Conservation (phyloP, 1,140 invertebrate species). For the Drosophila auraria region DNA sequence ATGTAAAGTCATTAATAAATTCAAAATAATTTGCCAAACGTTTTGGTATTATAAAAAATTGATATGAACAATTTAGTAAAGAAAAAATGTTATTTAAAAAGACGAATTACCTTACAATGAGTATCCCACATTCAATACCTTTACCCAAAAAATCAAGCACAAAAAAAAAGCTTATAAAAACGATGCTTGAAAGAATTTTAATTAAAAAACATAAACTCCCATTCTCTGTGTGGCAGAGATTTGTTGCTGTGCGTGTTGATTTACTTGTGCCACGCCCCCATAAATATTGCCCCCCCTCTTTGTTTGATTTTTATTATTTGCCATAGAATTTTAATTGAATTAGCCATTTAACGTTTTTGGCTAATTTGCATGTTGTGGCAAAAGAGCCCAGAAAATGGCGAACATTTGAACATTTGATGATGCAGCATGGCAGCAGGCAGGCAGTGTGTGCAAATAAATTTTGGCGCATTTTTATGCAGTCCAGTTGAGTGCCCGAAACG, state of each 20-base stretch:
- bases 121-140: background rate
- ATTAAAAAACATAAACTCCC: slow-evolving; percentile 81
- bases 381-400: slow-evolving; percentile 4
- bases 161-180: background rate
- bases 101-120: background rate
- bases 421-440: slow-evolving; percentile 13
- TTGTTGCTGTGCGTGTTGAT: slow-evolving; percentile 54
- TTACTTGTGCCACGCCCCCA: slow-evolving; percentile 47
- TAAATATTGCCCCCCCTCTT: background rate
- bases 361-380: slow-evolving; percentile 64
- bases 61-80: too few species aligned
- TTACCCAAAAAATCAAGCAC: too few species aligned
- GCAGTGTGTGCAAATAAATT: slow-evolving; percentile 21
- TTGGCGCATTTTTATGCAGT: slow-evolving; percentile 38
- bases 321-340: slow-evolving; percentile 75
- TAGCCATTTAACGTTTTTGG: slow-evolving; percentile 70
- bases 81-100: too few species aligned
- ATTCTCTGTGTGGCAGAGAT: slow-evolving; percentile 52
- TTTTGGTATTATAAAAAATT: too few species aligned
- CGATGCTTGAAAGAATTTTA: slow-evolving; percentile 58
- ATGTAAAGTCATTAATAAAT: too few species aligned
- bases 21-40: too few species aligned
- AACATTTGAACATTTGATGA: slow-evolving; percentile 29
- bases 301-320: slow-evolving; percentile 42
- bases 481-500: slow-evolving; percentile 14